These are phyloP conservation scores for Holotrichia oblita DNA, from an alignment of 1,140 invertebrate species.

Conservation along the genomic window DNA sequence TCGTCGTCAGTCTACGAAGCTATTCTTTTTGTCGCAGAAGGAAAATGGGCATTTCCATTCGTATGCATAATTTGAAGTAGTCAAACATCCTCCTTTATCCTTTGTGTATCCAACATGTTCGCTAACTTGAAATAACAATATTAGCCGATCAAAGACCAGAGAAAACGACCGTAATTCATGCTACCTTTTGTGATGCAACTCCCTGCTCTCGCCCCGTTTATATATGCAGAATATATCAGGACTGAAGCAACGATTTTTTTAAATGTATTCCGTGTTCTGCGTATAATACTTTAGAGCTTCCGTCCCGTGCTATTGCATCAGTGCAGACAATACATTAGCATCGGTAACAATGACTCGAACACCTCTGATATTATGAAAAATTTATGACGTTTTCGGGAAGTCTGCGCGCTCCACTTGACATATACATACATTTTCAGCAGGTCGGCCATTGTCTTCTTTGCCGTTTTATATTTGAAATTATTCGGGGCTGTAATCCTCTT, in stretches of 20 bases:
- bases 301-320: too few relatives aligned
- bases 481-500: constrained; percentile 22
- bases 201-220: constrained; percentile 5
- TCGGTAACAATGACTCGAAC: constrained; percentile 36
- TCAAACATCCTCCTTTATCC: constrained; percentile 24
- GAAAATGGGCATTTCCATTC: constrained; percentile 28
- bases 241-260: constrained; percentile 7
- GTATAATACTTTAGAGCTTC: neutral
- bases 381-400: constrained; percentile 22
- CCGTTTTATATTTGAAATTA: constrained; percentile 38
- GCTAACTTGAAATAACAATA: constrained; percentile 45
- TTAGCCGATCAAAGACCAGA: constrained; percentile 42
- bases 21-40: constrained; percentile 23
- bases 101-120: constrained; percentile 40
- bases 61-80: constrained; percentile 31
- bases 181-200: constrained; percentile 19
- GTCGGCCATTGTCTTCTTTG: constrained; percentile 7
- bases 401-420: too few relatives aligned
- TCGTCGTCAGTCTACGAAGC: neutral
- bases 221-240: constrained; percentile 18
- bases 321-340: constrained; percentile 37
- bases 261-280: constrained; percentile 24
- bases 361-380: constrained; percentile 39
- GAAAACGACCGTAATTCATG: constrained; percentile 33
- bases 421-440: neutral